Base-by-base conservation (phyloP, 2,888 invertebrate species). In the Chrysotoxum bicinctum region DNA sequence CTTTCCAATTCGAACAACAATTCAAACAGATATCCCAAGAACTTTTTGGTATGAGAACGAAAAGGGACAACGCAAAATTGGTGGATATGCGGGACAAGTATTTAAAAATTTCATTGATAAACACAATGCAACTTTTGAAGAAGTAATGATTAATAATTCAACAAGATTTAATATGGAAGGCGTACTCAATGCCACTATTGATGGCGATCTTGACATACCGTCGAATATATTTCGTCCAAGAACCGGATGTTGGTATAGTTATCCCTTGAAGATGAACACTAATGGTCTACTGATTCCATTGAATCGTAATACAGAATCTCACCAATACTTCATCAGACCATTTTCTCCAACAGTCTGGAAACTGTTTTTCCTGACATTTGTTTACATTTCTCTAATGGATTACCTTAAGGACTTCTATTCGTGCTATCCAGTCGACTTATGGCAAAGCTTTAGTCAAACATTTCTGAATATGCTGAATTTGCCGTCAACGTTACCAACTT, bases 91-190 rank as follows among this genome's bases (percentile, higher is more conserved):
- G 0, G 70, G 48, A 12, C 56, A 40, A 2, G 10, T 77, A 10
- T 66, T 68, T 37, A 16, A 45, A 9, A 35, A 12, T 9, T 76
- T 82, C 21, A 3, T 82, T 5, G n/a, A 21, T 3, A 77, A 43
- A 5, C 70, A 68, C 37, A 82, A 82, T 60, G 82, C 72, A 21
- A 58, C 50, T 1, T 73, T 72, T 9, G 26, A 16, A 8, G 82
- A 77, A 8, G 12, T 76, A n/a, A 10, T 66, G 0, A 19, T 73
- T 19, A 12, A 35, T 16, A 72, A 77, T 3, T 66, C 58, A 12
- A 40, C 23, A 1, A 0, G 19, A 1, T 21, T 40, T 1, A 16
- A 32, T 12, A 14, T 54, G 0, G 23, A 8, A 0, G 43, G 19
- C n/a, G 21, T 72, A 0, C 1, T 77, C 0, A 6, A 68, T 10